These are phyloP conservation scores for Lumbricus terrestris DNA, from an alignment of 2,888 invertebrate genomes.

Conservation along the genomic window DNA sequence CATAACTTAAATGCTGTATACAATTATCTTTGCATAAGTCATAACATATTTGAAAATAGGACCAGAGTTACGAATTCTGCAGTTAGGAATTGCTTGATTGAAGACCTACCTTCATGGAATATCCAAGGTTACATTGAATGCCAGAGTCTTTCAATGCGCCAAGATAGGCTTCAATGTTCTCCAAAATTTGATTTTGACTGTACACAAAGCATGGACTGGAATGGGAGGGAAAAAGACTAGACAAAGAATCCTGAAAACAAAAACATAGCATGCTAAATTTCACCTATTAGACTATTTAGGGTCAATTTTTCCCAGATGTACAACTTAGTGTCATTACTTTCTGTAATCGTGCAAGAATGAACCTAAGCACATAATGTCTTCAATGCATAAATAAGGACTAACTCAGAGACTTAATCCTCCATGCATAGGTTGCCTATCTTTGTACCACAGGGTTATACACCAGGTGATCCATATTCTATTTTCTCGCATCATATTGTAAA, in stretches of 20 bases:
- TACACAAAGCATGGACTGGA: slow-evolving; percentile 46
- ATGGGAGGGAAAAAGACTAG: not conserved
- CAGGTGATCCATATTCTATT: no score
- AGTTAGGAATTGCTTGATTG: not conserved
- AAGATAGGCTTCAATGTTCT: slow-evolving; percentile 45
- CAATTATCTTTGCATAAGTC: not conserved
- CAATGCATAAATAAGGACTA: no score
- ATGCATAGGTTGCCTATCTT: no score
- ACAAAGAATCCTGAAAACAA: not conserved
- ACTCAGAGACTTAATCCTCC: no score
- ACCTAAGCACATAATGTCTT: no score
- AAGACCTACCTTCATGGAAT: not conserved
- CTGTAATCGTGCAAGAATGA: no score
- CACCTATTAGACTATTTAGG: not conserved
- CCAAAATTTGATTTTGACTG: slow-evolving; percentile 45
- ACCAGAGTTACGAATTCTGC: not conserved
- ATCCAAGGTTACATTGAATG: slow-evolving; percentile 25
- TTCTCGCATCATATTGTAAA: no score
- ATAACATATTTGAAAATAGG: not conserved
- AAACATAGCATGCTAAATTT: not conserved
- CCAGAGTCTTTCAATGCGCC: slow-evolving; percentile 37
- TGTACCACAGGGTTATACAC: no score
- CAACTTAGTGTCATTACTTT: no score
- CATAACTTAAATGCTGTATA: not conserved
- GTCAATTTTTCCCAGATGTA: not conserved